These are phyloP conservation scores for Squalus acanthias DNA, from an alignment of 2,797 vertebrate genomes.

Conservation along the genomic window DNA sequence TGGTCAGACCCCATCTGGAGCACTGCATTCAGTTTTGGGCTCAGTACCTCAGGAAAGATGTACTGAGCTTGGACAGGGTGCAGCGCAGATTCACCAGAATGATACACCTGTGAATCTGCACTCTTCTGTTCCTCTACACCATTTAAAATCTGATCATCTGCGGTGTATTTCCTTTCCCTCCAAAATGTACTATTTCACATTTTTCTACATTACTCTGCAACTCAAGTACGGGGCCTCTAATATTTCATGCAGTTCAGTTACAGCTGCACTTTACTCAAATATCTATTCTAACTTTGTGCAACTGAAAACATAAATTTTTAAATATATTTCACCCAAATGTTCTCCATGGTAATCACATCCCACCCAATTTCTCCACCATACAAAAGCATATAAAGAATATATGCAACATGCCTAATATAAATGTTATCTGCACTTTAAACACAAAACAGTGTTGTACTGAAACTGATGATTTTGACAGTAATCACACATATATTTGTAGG, in stretches of 20 bases:
- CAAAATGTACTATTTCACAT: background rate
- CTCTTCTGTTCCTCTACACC: background rate
- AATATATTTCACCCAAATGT: background rate
- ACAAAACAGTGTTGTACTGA: background rate
- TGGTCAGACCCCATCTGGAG: background rate
- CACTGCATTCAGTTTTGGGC: background rate
- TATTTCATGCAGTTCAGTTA: background rate
- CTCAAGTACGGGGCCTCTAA: background rate
- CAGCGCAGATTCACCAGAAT: background rate
- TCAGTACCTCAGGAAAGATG: background rate
- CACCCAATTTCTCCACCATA: background rate
- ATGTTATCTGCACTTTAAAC: background rate
- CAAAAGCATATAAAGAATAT: background rate
- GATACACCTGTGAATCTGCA: background rate
- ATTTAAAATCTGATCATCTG: background rate
- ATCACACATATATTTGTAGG: slow-evolving; percentile 11
- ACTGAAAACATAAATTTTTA: background rate
- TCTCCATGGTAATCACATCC: background rate
- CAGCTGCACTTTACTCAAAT: background rate
- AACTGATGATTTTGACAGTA: slow-evolving; percentile 2
- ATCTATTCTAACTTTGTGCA: background rate
- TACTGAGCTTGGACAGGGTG: background rate
- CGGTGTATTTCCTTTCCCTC: background rate
- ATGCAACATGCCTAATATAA: background rate
- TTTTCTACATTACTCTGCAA: background rate